Evolutionary conservation across 2,888 invertebrate genomes (phyloP).

Genomic region (Drosophila demipolita): DNA sequence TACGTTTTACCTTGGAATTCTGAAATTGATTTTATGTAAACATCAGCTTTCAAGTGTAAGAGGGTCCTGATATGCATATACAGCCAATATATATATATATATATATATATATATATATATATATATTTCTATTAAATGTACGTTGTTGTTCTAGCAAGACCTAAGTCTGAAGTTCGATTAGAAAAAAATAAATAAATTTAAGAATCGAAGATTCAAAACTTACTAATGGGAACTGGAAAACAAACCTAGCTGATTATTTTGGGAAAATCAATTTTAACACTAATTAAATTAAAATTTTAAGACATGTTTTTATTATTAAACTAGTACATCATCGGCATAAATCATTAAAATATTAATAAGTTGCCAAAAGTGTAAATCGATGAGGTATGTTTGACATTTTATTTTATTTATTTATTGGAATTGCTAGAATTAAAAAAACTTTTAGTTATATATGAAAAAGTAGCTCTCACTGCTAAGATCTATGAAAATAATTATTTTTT

Average conservation of each 20-base stretch:
- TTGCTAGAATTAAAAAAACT: background rate
- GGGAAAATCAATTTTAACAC: background rate
- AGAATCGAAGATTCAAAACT: background rate
- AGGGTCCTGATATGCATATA: background rate
- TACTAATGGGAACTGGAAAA: background rate
- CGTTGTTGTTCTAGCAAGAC: background rate
- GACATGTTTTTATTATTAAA: too few species aligned
- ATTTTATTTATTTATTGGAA: background rate
- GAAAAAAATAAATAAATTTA: background rate
- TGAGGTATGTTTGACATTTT: background rate
- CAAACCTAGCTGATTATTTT: background rate
- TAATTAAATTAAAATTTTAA: too few species aligned
- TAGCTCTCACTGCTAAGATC: too few species aligned
- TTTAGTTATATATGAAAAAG: background rate
- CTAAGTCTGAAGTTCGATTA: background rate
- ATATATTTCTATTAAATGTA: background rate
- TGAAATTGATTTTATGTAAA: background rate
- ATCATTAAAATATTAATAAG: background rate
- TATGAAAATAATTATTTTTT: too few species aligned
- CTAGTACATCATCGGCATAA: background rate
- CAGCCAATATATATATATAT: background rate
- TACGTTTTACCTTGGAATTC: conserved; percentile 1
- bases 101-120: background rate
- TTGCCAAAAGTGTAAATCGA: background rate
- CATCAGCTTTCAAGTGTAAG: background rate